phyloP scores from a whole-genome alignment of 2,113 vertebrate species.

The Zonotrichia leucophrys region DNA sequence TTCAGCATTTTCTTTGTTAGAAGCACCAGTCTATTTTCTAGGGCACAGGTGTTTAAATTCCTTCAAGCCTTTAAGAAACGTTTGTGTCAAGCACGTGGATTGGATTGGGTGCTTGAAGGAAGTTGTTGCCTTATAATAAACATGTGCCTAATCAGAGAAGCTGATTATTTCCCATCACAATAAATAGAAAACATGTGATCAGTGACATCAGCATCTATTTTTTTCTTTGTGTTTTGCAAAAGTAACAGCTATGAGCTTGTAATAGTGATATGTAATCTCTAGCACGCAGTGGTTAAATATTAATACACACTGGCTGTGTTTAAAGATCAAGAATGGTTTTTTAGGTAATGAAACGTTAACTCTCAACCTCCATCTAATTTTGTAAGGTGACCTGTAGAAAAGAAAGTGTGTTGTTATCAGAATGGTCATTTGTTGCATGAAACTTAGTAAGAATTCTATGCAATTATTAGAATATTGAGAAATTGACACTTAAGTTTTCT shows the following conservation, averaged over 20 bases:
- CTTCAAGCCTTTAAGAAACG: neutral
- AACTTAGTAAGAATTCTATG: neutral
- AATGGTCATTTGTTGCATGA: neutral
- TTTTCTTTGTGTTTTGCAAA: neutral
- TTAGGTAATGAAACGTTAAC: conserved; percentile 6
- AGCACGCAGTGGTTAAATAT: conserved; percentile 52
- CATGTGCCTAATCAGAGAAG: conserved; percentile 16
- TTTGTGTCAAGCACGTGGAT: neutral
- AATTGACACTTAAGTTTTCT: neutral
- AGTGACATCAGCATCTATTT: conserved; percentile 32
- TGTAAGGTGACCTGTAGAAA: neutral
- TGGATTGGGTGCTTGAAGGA: neutral
- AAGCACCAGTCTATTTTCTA: neutral
- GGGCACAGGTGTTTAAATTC: neutral
- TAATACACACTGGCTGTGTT: conserved; percentile 39
- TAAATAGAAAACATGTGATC: conserved; percentile 30
- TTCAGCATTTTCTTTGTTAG: conserved; percentile 3
- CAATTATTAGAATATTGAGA: neutral
- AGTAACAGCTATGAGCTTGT: neutral
- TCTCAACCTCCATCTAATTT: neutral
- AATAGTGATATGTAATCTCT: conserved; percentile 32
- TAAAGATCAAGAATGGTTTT: conserved; percentile 44
- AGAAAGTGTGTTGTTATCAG: neutral
- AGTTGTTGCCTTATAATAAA: conserved; percentile 26
- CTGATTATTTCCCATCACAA: conserved; percentile 23